These are phyloP conservation scores for Odontamblyopus rebecca DNA, from an alignment of 2,797 vertebrate species.

Conservation along the genomic window DNA sequence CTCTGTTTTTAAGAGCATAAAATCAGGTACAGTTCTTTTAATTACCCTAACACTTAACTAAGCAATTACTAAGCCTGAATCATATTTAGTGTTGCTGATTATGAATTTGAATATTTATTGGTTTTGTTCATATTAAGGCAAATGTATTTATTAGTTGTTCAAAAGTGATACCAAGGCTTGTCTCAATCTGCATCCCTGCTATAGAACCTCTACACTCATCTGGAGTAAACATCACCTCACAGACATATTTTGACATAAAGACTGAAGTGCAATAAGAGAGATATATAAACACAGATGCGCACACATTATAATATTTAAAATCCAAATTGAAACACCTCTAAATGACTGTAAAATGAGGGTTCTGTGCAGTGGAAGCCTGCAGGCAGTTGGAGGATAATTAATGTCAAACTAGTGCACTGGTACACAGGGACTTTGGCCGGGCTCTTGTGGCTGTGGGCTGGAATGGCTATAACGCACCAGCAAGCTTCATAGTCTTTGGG, in stretches of 20 bases:
- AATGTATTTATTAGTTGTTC: too few species aligned
- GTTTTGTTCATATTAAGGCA: too few species aligned
- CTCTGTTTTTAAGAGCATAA: too few species aligned
- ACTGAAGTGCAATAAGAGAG: neutral
- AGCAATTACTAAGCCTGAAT: too few species aligned
- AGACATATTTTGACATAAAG: slow-evolving; percentile 5
- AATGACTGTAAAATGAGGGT: slow-evolving; percentile 29
- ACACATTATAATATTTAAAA: slow-evolving; percentile 20
- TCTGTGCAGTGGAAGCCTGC: slow-evolving; percentile 40
- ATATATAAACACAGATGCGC: slow-evolving; percentile 19
- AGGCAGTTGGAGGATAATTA: slow-evolving; percentile 71
- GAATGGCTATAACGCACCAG: slow-evolving; percentile 67
- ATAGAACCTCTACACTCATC: neutral
- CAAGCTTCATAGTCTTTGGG: slow-evolving; percentile 67
- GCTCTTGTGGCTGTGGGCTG: slow-evolving; percentile 43
- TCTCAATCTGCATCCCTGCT: neutral
- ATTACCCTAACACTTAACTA: too few species aligned
- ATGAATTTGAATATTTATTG: too few species aligned
- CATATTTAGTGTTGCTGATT: too few species aligned
- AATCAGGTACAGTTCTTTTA: too few species aligned
- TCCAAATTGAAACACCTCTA: slow-evolving; percentile 12
- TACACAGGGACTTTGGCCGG: slow-evolving; percentile 58
- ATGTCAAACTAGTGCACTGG: slow-evolving; percentile 73
- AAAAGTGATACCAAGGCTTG: too few species aligned
- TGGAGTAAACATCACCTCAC: neutral